Evolutionary conservation across 2,888 invertebrate genomes (phyloP), one percentile per base, ranked within the genome.

Genomic region (Anorthoa munda): DNA sequence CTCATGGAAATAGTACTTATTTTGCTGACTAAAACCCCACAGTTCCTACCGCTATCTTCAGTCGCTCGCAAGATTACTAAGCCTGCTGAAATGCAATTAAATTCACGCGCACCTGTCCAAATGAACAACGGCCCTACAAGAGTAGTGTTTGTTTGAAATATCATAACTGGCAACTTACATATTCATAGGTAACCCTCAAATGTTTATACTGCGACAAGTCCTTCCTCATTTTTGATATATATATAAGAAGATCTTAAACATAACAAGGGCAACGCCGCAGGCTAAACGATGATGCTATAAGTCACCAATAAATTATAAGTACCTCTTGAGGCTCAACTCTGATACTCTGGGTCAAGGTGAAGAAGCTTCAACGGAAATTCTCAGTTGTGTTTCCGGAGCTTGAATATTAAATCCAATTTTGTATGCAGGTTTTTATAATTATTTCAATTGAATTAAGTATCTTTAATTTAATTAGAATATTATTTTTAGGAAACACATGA

Each of bases 311-410:
- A 63, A 55, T 56, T 39, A 39, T 51, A 39, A 66, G 64, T 66
- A 80, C 53, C 61, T 83, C 76, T 81, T 78, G 12, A 71, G n/a
- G 7, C 7, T 45, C 53, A 21, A 56, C 31, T 72, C 7, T 26
- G 15, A 71, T 50, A 39, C 60, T 73, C 58, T 65, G 12, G 76
- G 80, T 68, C 83, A 82, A 83, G 83, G 83, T 72, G n/a, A 66
- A 50, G 39, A 60, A 13, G 39, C n/a, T 55, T 66, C 12, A 5
- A 66, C 11, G 58, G 50, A 64, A 65, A 72, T 67, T 69, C 48
- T 71, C 26, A 58, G 39, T 18, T 56, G 2, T 66, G 56, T 77
- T 77, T 82, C 72, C 79, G 82, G 60, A 82, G 45, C 26, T 50
- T 15, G 17, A 69, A 45, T 58, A 9, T 23, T 1, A n/a, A 7